Percentiles rank a stretch among this genome's conserved stretches.
phyloP scores from a whole-genome alignment of 2,888 invertebrate species.

The Hypolimnas misippus region DNA sequence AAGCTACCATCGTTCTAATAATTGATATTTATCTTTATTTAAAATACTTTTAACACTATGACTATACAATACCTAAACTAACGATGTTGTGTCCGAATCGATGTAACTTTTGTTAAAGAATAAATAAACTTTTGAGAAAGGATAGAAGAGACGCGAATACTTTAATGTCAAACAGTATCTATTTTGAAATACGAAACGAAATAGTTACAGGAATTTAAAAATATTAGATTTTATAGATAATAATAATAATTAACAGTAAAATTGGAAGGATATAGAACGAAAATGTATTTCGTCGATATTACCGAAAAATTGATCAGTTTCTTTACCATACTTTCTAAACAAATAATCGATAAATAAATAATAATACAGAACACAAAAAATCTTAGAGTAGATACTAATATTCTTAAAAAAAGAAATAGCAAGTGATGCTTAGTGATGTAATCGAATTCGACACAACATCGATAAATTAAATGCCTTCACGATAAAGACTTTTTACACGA shows the following conservation, averaged over 20 bases:
- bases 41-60: constrained; percentile 41
- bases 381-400: neutral
- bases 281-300: too few relatives aligned
- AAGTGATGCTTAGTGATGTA: neutral
- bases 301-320: too few relatives aligned
- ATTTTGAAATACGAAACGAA: neutral
- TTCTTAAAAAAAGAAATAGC: neutral
- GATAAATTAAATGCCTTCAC: constrained; percentile 60
- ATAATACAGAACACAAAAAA: neutral
- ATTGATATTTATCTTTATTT: constrained; percentile 30
- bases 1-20: constrained; percentile 24
- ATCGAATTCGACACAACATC: constrained; percentile 54
- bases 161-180: too few relatives aligned
- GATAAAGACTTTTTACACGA: constrained; percentile 64
- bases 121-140: neutral
- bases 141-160: too few relatives aligned
- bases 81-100: constrained; percentile 42
- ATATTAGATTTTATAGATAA: too few relatives aligned
- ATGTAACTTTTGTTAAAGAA: neutral
- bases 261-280: too few relatives aligned
- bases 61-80: constrained; percentile 43
- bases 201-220: too few relatives aligned
- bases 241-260: too few relatives aligned
- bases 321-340: too few relatives aligned
- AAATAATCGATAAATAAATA: too few relatives aligned